Base-by-base conservation (phyloP, 1,140 invertebrate genomes). In the Drosophila prosaltans region DNA sequence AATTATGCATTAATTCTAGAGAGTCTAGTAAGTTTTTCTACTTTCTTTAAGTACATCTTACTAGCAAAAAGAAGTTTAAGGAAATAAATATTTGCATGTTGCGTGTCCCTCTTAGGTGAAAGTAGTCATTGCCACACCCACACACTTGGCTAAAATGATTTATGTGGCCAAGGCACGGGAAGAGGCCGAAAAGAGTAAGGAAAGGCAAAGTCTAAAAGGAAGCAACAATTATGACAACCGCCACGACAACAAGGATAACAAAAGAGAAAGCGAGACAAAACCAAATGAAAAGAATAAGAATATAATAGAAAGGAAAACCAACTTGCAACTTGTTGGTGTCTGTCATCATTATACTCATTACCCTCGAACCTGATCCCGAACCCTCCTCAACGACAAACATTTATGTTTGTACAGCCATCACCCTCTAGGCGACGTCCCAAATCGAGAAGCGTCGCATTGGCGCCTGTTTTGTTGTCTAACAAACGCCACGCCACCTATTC, bases 281-380 rank as follows among this genome's bases (percentile, higher is more conserved):
- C 28, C 32, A 48, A 36, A 43, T 30, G 32, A 55, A 65, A 26
- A 43, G 63, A 41, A 11, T 16, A 30, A 55, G 16, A 16, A 16
- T 16, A 48, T 60, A 55, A 48, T 32, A 39, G 41, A 60, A 32
- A 51, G 39, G n/a, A 24, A 39, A 69, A 65, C 58, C 65, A 70
- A 16, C 16, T 16, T 69, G 81, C 80, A 76, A 76, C 68, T 73
- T 84, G 76, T 82, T 70, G 68, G 67, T 60, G 61, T 72, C 75
- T 81, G 81, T 81, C 74, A 67, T 78, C 79, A 78, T 78, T 78
- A 81, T 78, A 70, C 67, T 75, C 68, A 88, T 81, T 85, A 84
- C 64, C 48, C 67, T 32, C 11, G 58, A 62, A 58, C 41, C 51
- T 36, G 28, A 45, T 40, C 28, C 60, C 54, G 61, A 3, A n/a